These are phyloP conservation scores for Myotis lucifugus DNA, from an alignment of 2,113 vertebrate species.

Conservation along the genomic window DNA sequence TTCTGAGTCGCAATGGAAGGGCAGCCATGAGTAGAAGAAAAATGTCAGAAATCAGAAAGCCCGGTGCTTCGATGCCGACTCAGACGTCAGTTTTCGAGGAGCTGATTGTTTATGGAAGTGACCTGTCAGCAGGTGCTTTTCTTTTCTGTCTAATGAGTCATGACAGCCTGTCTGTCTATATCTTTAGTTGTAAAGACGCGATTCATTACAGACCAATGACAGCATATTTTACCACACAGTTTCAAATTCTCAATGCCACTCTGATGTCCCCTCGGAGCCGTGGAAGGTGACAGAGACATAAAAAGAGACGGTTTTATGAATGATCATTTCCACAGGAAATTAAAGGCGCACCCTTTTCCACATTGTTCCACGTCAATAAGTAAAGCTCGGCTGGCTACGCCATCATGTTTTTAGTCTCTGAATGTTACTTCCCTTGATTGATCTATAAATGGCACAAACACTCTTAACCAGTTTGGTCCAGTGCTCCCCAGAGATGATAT, in stretches of 20 bases:
- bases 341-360: constrained; percentile 51
- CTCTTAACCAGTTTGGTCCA: neutral
- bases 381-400: neutral
- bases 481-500: neutral
- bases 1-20: neutral
- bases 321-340: constrained; percentile 71
- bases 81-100: neutral
- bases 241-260: neutral
- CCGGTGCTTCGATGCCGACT: neutral
- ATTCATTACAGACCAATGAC: neutral
- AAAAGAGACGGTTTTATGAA: neutral
- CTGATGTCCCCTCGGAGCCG: neutral
- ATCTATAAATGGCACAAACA: constrained; percentile 46
- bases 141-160: neutral
- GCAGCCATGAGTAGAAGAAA: neutral
- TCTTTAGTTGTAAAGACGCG: neutral
- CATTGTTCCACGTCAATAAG: neutral
- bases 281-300: neutral
- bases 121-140: neutral
- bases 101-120: neutral
- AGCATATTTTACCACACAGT: no score
- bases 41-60: neutral
- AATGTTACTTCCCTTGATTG: constrained; percentile 29
- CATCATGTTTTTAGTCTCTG: constrained; percentile 17
- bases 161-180: neutral